Percentiles rank a stretch among this genome's conserved stretches.
These are phyloP conservation scores for Mercenaria mercenaria DNA, from an alignment of 1,140 invertebrate species.

Conservation along the genomic window DNA sequence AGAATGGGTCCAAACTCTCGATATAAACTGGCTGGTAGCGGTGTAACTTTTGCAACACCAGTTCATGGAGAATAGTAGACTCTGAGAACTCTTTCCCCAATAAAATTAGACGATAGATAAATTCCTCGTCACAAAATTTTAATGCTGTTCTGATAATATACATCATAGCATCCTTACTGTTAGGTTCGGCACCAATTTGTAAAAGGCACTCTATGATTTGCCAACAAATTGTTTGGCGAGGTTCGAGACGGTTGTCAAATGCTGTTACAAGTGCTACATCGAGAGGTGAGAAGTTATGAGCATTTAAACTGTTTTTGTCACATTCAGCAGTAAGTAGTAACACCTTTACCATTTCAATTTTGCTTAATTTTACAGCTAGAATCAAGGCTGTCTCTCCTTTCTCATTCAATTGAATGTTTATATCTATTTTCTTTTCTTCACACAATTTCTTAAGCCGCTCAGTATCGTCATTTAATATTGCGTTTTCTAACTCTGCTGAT, in stretches of 20 bases:
- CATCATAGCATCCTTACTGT: conserved; percentile 76
- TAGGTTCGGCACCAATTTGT: conserved; percentile 71
- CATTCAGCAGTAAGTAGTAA: conserved; percentile 67
- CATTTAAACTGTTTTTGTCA: conserved; percentile 72
- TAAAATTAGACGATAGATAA: conserved; percentile 70
- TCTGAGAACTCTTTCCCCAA: conserved; percentile 61
- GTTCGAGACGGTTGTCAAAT: conserved; percentile 75
- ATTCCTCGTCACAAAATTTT: conserved; percentile 71
- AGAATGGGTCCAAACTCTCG: conserved; percentile 66
- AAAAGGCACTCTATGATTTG: conserved; percentile 74
- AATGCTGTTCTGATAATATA: conserved; percentile 77
- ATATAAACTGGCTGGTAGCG: conserved; percentile 75
- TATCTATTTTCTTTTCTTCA: conserved; percentile 59
- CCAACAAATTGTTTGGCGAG: conserved; percentile 74
- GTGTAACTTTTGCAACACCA: conserved; percentile 74
- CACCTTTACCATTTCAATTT: conserved; percentile 70
- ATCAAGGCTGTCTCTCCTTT: conserved; percentile 75
- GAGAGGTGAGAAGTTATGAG: conserved; percentile 73
- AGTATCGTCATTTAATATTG: conserved; percentile 53
- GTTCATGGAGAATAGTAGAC: conserved; percentile 69
- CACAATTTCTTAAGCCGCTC: conserved; percentile 51
- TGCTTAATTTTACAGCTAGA: conserved; percentile 72
- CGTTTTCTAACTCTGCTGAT: conserved; percentile 53
- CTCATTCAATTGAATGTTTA: conserved; percentile 74
- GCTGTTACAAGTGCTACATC: conserved; percentile 75